Conservation (phyloP, 2,113 vertebrate species). For the Rhea pennata region DNA sequence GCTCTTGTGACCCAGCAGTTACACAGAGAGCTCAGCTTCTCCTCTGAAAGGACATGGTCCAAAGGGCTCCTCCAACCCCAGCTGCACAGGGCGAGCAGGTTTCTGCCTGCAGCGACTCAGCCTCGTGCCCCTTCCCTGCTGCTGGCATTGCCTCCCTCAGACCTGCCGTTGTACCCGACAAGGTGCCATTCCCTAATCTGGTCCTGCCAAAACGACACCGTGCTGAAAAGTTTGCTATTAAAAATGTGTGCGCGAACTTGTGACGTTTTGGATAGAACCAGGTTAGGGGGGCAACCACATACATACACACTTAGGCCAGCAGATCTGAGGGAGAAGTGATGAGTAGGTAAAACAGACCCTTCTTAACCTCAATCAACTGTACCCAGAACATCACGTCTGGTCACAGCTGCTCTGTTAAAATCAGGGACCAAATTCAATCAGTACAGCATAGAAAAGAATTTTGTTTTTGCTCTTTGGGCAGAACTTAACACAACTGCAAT, state of each 20-base stretch:
- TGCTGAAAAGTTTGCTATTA: not conserved
- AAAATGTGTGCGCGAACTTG: rapidly evolving
- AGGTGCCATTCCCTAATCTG: not conserved
- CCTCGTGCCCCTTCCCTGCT: not conserved
- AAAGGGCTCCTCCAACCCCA: not conserved
- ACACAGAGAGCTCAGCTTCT: not conserved
- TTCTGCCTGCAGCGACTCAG: not conserved
- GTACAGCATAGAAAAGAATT: not conserved
- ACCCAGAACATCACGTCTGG: not conserved
- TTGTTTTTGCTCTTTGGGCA: not conserved
- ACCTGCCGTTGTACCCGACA: not conserved
- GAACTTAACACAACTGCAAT: not conserved
- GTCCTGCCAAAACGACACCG: not conserved
- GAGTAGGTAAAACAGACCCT: not conserved
- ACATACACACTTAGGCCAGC: rapidly evolving
- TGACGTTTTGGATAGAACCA: not conserved
- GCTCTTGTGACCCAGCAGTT: not conserved
- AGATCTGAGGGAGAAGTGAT: not conserved
- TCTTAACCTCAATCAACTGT: not conserved
- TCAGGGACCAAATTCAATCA: not conserved
- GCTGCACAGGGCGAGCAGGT: not conserved
- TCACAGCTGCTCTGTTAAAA: not conserved
- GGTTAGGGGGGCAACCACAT: not conserved
- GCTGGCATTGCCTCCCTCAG: rapidly evolving
- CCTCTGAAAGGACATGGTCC: not conserved